A percentile compares a stretch with the other conserved stretches of the same genome.
These are phyloP conservation scores for Suncus etruscus DNA, from an alignment of 2,113 vertebrate species.

Conservation along the genomic window DNA sequence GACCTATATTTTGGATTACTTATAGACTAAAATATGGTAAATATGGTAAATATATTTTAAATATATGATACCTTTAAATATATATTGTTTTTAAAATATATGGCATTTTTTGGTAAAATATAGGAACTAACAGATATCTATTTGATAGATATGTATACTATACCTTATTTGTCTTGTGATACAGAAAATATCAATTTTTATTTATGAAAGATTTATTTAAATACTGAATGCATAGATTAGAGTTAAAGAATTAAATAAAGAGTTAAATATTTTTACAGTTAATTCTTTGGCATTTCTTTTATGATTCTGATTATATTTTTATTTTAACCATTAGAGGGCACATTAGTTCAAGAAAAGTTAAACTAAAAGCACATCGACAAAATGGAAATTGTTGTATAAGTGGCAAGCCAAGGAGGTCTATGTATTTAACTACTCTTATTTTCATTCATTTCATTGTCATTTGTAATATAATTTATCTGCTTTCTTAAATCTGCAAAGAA, in stretches of 20 bases:
- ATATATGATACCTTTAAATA: neutral
- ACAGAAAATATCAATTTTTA: slow-evolving; percentile 80
- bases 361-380: slow-evolving; percentile 4
- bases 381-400: slow-evolving; percentile 24
- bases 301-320: slow-evolving; percentile 72
- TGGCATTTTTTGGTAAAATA: neutral
- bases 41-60: slow-evolving; percentile 39
- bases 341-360: slow-evolving; percentile 76
- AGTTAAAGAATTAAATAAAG: slow-evolving; percentile 66
- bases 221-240: slow-evolving; percentile 74
- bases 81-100: too few species aligned
- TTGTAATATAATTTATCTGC: slow-evolving; percentile 70
- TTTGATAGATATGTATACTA: slow-evolving; percentile 31
- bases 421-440: slow-evolving; percentile 66
- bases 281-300: slow-evolving; percentile 59
- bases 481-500: slow-evolving; percentile 62
- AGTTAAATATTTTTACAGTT: slow-evolving; percentile 65
- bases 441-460: slow-evolving; percentile 70
- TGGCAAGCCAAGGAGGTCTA: slow-evolving; percentile 24
- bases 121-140: slow-evolving; percentile 33
- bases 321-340: slow-evolving; percentile 76
- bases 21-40: slow-evolving; percentile 35
- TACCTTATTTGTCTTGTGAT: slow-evolving; percentile 25
- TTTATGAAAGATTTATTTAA: slow-evolving; percentile 73
- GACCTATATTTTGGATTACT: slow-evolving; percentile 34